Evolutionary conservation across 2,113 vertebrate species (phyloP).

Genomic region (Phoenicopterus ruber): DNA sequence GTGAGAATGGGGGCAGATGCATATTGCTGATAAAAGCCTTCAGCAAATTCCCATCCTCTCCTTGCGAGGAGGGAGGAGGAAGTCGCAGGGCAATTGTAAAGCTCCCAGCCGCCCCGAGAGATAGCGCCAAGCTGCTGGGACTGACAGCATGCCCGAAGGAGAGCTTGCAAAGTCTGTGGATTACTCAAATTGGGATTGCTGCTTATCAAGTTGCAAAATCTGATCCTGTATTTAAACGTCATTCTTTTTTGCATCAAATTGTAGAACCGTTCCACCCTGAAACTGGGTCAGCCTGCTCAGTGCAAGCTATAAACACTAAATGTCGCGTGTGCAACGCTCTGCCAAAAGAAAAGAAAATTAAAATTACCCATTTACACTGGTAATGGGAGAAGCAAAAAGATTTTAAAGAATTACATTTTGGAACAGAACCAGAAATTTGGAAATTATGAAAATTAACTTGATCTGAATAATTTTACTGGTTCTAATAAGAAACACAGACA

Average conservation of each 20-base stretch:
- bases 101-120: not conserved
- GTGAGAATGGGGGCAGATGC: slow-evolving; percentile 56
- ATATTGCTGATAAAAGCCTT: slow-evolving; percentile 47
- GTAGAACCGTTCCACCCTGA: not conserved
- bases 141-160: rapidly evolving
- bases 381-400: not conserved
- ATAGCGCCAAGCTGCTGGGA: not conserved
- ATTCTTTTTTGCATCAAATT: not conserved
- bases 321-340: not conserved
- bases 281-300: rapidly evolving
- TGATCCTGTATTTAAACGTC: rapidly evolving
- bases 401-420: not conserved
- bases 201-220: not conserved
- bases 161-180: not conserved
- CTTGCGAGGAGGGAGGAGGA: slow-evolving; percentile 26
- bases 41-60: slow-evolving; percentile 60
- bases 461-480: not conserved
- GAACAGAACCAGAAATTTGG: not conserved
- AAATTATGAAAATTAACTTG: not conserved
- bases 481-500: not conserved
- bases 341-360: not conserved
- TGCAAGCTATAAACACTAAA: not conserved
- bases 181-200: not conserved
- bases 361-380: not conserved
- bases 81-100: not conserved